Evolutionary conservation across 2,113 vertebrate species (phyloP).

Genomic region (Gymnorhina tibicen): DNA sequence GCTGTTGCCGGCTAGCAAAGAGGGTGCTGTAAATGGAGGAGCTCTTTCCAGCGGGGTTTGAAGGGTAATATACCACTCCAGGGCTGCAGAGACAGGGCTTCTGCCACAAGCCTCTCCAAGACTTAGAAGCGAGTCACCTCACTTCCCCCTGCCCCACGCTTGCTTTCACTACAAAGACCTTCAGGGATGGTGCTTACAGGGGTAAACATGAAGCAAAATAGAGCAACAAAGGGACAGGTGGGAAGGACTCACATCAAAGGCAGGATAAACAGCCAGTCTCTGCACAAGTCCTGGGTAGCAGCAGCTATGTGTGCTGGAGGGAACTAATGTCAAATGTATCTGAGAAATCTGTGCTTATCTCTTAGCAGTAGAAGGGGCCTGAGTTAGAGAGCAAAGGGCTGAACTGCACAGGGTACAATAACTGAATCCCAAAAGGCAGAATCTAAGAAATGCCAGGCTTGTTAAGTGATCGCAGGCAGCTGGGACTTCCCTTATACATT

Average conservation of each 20-base stretch:
- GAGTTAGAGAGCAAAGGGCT: neutral
- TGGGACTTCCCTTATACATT: neutral
- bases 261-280: neutral
- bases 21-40: neutral
- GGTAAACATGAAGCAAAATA: neutral
- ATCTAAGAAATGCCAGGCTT: neutral
- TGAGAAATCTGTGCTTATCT: neutral
- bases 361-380: neutral
- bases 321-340: neutral
- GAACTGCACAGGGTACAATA: neutral
- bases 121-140: fast-evolving
- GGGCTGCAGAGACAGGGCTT: neutral
- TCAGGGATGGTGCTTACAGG: neutral
- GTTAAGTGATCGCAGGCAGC: neutral
- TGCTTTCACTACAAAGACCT: neutral
- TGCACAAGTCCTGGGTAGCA: neutral
- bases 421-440: neutral
- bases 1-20: neutral
- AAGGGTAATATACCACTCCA: fast-evolving
- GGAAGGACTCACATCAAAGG: neutral
- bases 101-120: neutral
- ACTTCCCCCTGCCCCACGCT: neutral
- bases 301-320: fast-evolving
- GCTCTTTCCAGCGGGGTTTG: fast-evolving
- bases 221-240: neutral